Evolutionary conservation across 2,888 invertebrate species (phyloP).

Genomic region (Apamea anceps): DNA sequence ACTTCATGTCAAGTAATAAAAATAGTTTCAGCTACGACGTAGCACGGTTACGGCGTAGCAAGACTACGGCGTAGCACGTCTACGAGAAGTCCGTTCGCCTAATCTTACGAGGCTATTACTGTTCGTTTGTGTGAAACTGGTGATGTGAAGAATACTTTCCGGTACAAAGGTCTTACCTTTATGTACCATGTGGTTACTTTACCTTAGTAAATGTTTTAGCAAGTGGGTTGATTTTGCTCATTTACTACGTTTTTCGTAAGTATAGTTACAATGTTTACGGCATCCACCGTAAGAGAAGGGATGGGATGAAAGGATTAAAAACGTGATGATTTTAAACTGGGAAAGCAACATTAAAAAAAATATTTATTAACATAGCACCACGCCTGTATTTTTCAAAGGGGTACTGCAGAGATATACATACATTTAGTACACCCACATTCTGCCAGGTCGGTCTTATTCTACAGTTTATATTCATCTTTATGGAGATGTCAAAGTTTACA

Average conservation of each 20-base stretch:
- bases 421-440: not conserved
- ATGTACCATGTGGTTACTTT: constrained; percentile 2
- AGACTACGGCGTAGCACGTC: constrained; percentile 58
- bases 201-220: constrained; percentile 8
- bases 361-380: not conserved
- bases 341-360: not conserved
- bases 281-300: too few relatives aligned
- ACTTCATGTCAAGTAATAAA: constrained; percentile 36
- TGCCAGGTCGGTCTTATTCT: too few relatives aligned
- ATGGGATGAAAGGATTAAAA: not conserved
- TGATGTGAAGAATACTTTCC: constrained; percentile 16
- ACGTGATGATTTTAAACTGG: not conserved
- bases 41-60: constrained; percentile 30
- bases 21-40: constrained; percentile 38
- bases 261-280: not conserved
- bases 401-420: not conserved
- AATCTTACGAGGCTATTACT: constrained; percentile 41
- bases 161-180: constrained; percentile 4
- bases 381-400: not conserved
- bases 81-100: constrained; percentile 47
- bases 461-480: not conserved
- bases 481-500: not conserved
- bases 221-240: not conserved
- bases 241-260: not conserved
- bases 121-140: constrained; percentile 25